Conservation (phyloP, 1,140 invertebrate genomes). For the Drosophila mojavensis region DNA sequence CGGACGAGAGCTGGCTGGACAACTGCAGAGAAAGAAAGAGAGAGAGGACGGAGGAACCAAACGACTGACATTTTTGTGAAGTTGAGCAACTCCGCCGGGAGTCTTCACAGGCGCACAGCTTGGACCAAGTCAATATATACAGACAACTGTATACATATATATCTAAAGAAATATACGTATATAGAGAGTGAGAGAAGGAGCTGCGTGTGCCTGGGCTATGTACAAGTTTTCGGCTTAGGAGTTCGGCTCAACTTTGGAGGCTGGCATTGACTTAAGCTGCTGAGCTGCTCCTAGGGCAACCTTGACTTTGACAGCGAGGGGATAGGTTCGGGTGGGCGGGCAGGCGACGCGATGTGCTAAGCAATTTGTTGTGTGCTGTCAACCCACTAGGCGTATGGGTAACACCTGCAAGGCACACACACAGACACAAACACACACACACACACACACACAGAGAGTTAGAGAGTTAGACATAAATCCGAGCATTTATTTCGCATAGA, state of each 20-base stretch:
- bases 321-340: neutral
- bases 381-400: slow-evolving; percentile 60
- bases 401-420: slow-evolving; percentile 60
- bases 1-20: slow-evolving; percentile 16
- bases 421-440: slow-evolving; percentile 3
- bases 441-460: slow-evolving; percentile 8
- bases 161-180: neutral
- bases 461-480: slow-evolving; percentile 59
- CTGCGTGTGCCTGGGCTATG: slow-evolving; percentile 8
- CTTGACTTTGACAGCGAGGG: slow-evolving; percentile 61
- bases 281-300: slow-evolving; percentile 56
- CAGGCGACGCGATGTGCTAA: slow-evolving; percentile 36
- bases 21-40: neutral
- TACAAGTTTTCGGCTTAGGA: slow-evolving; percentile 28
- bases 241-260: slow-evolving; percentile 13
- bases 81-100: slow-evolving; percentile 64
- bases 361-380: slow-evolving; percentile 72
- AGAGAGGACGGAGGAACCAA: slow-evolving; percentile 5
- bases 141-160: neutral
- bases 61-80: slow-evolving; percentile 66
- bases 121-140: neutral
- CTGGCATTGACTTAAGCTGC: slow-evolving; percentile 41
- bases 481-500: slow-evolving; percentile 67
- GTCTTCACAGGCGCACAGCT: slow-evolving; percentile 32
- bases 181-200: neutral